A percentile compares a stretch with the other conserved stretches of the same genome.
Conservation (phyloP, 2,113 vertebrate genomes). For the Rhinogobius similis region DNA sequence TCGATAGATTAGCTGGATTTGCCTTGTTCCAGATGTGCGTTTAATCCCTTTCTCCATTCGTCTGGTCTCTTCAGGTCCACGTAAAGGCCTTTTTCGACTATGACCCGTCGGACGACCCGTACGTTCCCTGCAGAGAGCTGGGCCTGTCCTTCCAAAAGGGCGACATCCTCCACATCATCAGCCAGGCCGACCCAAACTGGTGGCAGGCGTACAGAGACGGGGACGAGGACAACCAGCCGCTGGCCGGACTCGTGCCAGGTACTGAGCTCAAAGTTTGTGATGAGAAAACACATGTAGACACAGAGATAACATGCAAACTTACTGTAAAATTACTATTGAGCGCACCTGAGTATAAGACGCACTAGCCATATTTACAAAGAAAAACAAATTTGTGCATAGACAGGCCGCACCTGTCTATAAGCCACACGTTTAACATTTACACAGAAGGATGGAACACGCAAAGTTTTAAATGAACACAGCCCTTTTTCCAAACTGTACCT, state of each 20-base stretch:
- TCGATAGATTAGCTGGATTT: neutral
- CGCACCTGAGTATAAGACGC: too few species aligned
- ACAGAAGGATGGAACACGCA: too few species aligned
- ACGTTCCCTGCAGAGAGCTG: constrained; percentile 94
- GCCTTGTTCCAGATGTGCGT: neutral
- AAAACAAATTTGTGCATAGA: too few species aligned
- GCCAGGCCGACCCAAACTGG: constrained; percentile 98
- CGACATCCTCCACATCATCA: constrained; percentile 97
- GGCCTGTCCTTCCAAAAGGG: constrained; percentile 98
- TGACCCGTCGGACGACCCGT: constrained; percentile 97
- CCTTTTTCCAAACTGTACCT: too few species aligned
- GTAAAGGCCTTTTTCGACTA: constrained; percentile 98
- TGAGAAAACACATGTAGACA: neutral
- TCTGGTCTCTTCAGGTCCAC: constrained; percentile 80
- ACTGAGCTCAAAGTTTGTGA: too few species aligned
- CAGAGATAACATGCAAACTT: neutral
- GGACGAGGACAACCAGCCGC: constrained; percentile 96
- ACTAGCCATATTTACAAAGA: too few species aligned
- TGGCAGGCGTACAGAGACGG: constrained; percentile 99
- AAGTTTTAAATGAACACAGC: too few species aligned
- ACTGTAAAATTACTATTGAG: too few species aligned
- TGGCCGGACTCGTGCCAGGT: constrained; percentile 97
- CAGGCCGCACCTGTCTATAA: too few species aligned
- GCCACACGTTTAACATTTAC: too few species aligned
- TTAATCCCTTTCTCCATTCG: neutral